Percentiles rank a stretch among this genome's conserved stretches.
phyloP scores from a whole-genome alignment of 2,888 invertebrate genomes.

The Lysandra coridon region DNA sequence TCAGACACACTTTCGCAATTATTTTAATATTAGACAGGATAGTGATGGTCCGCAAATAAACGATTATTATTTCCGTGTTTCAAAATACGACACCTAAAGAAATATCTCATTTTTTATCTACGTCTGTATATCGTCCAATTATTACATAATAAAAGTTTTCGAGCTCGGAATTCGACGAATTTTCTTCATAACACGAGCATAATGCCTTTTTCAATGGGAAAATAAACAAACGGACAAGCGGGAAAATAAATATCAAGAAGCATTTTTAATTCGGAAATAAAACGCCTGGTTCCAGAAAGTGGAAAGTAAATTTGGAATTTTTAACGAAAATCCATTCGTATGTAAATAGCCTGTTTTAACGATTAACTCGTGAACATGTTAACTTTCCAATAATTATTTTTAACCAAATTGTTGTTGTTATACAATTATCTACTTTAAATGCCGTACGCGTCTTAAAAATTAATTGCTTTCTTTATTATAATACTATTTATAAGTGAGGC shows the following conservation, averaged over 20 bases:
- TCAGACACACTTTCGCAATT: no score
- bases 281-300: conserved; percentile 36
- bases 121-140: background rate
- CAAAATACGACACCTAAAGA: background rate
- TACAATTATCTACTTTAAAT: background rate
- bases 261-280: conserved; percentile 35
- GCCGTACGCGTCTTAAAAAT: background rate
- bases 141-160: background rate
- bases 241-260: conserved; percentile 18
- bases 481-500: no score
- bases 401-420: background rate
- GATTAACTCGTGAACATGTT: conserved; percentile 42
- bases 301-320: conserved; percentile 37
- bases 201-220: background rate
- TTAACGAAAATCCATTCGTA: conserved; percentile 41
- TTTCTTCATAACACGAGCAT: background rate
- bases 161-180: background rate
- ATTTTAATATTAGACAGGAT: no score
- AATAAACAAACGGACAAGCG: conserved; percentile 15
- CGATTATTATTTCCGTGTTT: background rate
- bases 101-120: background rate
- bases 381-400: conserved; percentile 25
- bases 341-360: conserved; percentile 39
- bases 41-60: background rate
- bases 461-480: no score